Evolutionary conservation across 2,797 vertebrate species (phyloP).

Genomic region (Steatocranus sp.): DNA sequence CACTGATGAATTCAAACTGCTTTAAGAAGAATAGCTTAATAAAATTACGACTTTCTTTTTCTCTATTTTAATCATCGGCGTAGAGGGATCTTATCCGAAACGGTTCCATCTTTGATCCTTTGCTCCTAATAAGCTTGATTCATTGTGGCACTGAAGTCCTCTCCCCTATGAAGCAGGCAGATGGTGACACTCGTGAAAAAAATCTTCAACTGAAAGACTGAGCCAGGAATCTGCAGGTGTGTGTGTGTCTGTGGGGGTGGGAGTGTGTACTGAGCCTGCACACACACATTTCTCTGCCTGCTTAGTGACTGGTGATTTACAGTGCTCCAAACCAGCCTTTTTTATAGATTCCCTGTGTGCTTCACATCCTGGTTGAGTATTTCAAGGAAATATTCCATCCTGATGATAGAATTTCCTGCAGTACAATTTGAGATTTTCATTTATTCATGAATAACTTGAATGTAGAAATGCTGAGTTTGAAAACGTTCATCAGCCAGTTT

Average conservation of each 20-base stretch:
- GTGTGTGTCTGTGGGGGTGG: neutral
- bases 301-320: neutral
- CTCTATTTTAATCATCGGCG: neutral
- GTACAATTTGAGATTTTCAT: neutral
- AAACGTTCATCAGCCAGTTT: neutral
- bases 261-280: neutral
- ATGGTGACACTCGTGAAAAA: slow-evolving; percentile 43
- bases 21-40: neutral
- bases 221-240: slow-evolving; percentile 41
- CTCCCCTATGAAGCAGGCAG: slow-evolving; percentile 46
- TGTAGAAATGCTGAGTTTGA: neutral
- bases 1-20: neutral
- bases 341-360: rapidly evolving
- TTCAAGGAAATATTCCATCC: neutral
- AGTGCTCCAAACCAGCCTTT: neutral
- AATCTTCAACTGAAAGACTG: neutral
- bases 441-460: too few relatives aligned
- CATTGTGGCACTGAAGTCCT: slow-evolving; percentile 18
- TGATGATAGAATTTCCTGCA: neutral
- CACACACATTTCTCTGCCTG: neutral
- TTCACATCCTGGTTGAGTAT: neutral
- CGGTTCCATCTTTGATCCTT: neutral
- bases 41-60: neutral
- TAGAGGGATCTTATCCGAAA: neutral
- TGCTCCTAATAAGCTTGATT: slow-evolving; percentile 23